Evolutionary conservation across 2,113 vertebrate genomes (phyloP).

Genomic region (Solea solea): DNA sequence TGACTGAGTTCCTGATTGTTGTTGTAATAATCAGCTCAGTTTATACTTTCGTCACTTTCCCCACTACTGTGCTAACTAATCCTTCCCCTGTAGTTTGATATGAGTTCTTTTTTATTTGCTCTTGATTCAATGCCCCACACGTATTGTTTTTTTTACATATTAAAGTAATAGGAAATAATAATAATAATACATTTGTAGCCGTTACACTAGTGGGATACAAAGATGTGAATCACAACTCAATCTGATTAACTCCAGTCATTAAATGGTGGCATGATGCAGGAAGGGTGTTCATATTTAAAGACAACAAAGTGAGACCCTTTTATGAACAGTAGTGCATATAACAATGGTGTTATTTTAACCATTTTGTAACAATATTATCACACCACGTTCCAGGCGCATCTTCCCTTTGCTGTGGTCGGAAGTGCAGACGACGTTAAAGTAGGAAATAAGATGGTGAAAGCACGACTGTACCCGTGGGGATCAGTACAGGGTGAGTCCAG

Average conservation of each 20-base stretch:
- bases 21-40: no score
- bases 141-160: background rate
- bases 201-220: background rate
- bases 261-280: no score
- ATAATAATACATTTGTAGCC: background rate
- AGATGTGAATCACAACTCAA: background rate
- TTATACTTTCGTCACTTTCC: background rate
- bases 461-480: conserved; percentile 96
- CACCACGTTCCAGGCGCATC: conserved; percentile 85
- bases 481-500: conserved; percentile 92
- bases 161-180: background rate
- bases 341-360: background rate
- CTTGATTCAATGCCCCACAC: background rate
- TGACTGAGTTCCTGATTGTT: no score
- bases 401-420: conserved; percentile 96
- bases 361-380: background rate
- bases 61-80: no score
- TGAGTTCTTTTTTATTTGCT: background rate
- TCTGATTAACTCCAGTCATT: background rate
- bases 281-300: no score
- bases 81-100: background rate
- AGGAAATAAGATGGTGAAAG: conserved; percentile 95
- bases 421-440: conserved; percentile 94
- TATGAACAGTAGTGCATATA: no score
- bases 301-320: background rate